Conservation (phyloP, 2,888 invertebrate genomes). For the Monoplex corrugatus region DNA sequence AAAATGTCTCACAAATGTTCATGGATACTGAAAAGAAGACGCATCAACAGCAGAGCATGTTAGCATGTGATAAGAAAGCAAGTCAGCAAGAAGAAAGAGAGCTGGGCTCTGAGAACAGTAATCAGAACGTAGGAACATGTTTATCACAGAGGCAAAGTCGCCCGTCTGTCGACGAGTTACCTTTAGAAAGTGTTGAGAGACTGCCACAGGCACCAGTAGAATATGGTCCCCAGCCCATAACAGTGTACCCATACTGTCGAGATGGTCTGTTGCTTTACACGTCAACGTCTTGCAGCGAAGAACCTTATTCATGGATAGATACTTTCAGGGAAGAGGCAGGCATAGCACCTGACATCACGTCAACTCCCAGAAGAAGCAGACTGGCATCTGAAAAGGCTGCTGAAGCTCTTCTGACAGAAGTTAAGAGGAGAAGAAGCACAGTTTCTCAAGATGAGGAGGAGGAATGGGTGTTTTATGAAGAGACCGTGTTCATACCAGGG, state of each 20-base stretch:
- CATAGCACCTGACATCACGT: not conserved
- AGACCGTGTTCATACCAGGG: not conserved
- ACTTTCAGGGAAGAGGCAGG: constrained; percentile 34
- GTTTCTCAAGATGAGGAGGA: not conserved
- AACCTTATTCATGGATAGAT: constrained; percentile 41
- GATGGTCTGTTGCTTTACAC: constrained; percentile 40
- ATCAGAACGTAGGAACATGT: not conserved
- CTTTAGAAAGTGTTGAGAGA: constrained; percentile 11
- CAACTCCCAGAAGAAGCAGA: constrained; percentile 1
- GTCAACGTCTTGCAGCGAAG: constrained; percentile 29
- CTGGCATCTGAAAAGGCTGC: constrained; percentile 31
- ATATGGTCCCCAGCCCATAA: not conserved
- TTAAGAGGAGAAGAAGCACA: not conserved
- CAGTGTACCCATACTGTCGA: constrained; percentile 30
- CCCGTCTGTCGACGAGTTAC: constrained; percentile 27
- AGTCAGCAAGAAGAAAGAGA: not conserved
- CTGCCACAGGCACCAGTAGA: constrained; percentile 10
- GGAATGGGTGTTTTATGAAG: constrained; percentile 4
- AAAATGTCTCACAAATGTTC: not conserved
- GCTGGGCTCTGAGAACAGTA: not conserved
- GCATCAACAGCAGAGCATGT: not conserved
- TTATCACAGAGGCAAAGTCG: not conserved
- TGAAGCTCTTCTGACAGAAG: constrained; percentile 32
- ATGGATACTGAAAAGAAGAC: not conserved
- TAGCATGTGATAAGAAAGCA: not conserved